Evolutionary conservation across 2,797 vertebrate genomes (phyloP), one percentile per base, ranked within the genome.

Genomic region (Enoplosus armatus): DNA sequence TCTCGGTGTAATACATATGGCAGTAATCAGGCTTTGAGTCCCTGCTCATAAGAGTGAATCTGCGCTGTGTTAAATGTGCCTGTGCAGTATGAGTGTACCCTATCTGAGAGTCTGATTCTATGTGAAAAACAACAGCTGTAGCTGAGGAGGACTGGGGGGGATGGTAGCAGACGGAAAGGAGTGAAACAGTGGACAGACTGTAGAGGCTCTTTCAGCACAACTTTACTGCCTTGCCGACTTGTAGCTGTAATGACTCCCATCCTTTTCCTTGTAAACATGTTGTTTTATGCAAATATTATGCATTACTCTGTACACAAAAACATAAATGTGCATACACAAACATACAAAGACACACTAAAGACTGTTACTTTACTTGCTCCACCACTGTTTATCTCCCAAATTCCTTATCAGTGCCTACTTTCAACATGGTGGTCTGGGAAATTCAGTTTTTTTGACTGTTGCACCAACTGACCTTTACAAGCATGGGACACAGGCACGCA

Each of bases 51-150:
- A 33, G 11, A n/a, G 6, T 35, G 16, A 55, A 24, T 53, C 29
- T 70, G 72, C 27, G 11, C 43, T 29, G 20, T 27, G 67, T 64
- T 27, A 0, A 65, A 8, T 11, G 69, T 24, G n/a, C 48, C 54
- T 6, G 10, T 20, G 45, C 41, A 47, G 77, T 24, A 18, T 51
- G 66, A 72, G 51, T 16, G 33, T 56, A n/a, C 12, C 47, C 58
- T 60, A 72, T 81, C 73, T 76, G 33, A 71, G 61, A 33, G 58
- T 75, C 55, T 47, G 77, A 75, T 56, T 84, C 77, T 27, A 48
- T 85, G 90, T 84, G 89, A 90, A 92, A 91, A 89, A 90, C 90
- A 91, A 91, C 92, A 94, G 91, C 92, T 94, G 93, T 83, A 82
- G 70, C 73, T 2, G 29, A 71, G 53, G 53, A 84, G 70, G 74